Base-by-base conservation (phyloP, 2,888 invertebrate species). In the Kuschelorhynchus macadamiae region DNA sequence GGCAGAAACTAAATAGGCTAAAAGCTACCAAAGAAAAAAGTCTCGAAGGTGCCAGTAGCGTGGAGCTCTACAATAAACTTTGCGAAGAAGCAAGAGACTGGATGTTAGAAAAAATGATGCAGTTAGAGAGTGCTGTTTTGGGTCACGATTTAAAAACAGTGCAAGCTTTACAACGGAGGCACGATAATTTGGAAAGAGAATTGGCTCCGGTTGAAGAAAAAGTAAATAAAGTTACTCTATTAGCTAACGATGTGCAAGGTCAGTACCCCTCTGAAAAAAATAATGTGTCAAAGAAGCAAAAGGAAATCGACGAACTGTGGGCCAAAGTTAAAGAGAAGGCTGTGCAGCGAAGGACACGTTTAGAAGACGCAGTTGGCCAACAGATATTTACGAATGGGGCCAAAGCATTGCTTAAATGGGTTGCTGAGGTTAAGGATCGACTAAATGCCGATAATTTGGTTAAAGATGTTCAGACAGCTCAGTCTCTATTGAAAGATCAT, bases 31-130 rank as follows among this genome's bases (percentile, higher is more conserved):
- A 95, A 79, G 97, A 97, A 79, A 93, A 93, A 82, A 96, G 92
- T 71, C 81, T 98, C 25, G 95, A 96, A 81, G 97, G 83, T 20
- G 83, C 83, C 0, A 82, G 76, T 78, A 95, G 95, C 79, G 96
- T 99, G 76, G 98, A 98, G 81, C 86, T 98, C 7, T 99, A 98
- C 86, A 92, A 96, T 79, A 92, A 97, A 59, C 95, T 96, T 0
- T 98, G 98, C 83, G 97, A 96, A 80, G 98, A 98, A 81, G 95
- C 97, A 0, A 90, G 93, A 73, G 97, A 97, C 80, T 98, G 98
- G 98, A 98, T 99, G 93, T 87, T 91, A 59, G 98, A 98, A 85
- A 98, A 98, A 84, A 94, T 95, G 86, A 91, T 92, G 69, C 95
- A 96, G 81, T 83, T 97, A 64, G 95, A 95, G 44, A 90, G 89